Percentiles rank a stretch among this genome's conserved stretches.
Conservation (phyloP, 2,113 vertebrate genomes). For the Grus americana region DNA sequence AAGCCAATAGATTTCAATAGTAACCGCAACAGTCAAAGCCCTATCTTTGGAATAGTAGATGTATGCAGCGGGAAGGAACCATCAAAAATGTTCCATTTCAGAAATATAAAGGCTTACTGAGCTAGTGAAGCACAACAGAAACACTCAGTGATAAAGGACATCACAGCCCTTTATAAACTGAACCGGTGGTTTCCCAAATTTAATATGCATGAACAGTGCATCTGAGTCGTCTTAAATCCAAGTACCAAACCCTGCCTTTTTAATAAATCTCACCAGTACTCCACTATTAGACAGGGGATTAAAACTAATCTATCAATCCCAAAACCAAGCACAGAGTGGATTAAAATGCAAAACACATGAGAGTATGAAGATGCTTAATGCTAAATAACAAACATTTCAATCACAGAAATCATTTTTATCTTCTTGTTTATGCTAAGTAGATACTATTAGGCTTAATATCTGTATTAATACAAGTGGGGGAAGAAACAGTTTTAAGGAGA, state of each 20-base stretch:
- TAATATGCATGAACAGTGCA: conserved; percentile 79
- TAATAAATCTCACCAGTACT: conserved; percentile 83
- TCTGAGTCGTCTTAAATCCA: conserved; percentile 81
- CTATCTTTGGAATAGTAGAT: conserved; percentile 35
- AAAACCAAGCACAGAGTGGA: conserved; percentile 82
- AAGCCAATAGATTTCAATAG: conserved; percentile 35
- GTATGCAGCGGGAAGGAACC: conserved; percentile 46
- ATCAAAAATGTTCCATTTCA: conserved; percentile 44
- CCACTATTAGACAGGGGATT: conserved; percentile 84
- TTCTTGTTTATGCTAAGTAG: conserved; percentile 85
- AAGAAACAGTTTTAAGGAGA: conserved; percentile 71
- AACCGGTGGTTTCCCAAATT: conserved; percentile 71
- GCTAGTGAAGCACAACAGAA: conserved; percentile 64
- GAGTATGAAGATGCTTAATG: conserved; percentile 79
- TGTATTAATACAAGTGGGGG: conserved; percentile 76
- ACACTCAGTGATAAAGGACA: conserved; percentile 70
- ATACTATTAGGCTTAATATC: conserved; percentile 82
- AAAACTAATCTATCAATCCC: conserved; percentile 86
- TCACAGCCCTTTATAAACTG: conserved; percentile 71
- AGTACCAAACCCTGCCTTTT: conserved; percentile 79
- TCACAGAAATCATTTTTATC: conserved; percentile 84
- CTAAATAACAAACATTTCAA: conserved; percentile 86
- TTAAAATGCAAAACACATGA: conserved; percentile 81
- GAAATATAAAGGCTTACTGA: conserved; percentile 56
- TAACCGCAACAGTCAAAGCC: not conserved